These are phyloP conservation scores for Phalacrocorax brasilianus DNA, from an alignment of 2,113 vertebrate species.

Conservation along the genomic window DNA sequence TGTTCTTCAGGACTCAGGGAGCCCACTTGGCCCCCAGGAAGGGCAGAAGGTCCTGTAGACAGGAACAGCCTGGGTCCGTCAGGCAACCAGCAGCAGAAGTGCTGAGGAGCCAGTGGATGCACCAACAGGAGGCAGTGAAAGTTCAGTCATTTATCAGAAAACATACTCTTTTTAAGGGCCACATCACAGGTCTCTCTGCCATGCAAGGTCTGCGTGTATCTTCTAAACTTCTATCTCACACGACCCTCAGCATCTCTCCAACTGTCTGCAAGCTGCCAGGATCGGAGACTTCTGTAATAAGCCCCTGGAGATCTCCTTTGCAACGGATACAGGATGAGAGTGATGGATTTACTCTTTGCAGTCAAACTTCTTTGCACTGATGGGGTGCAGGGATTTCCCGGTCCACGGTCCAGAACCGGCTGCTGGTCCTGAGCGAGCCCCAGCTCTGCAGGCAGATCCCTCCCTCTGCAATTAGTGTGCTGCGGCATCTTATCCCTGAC, in stretches of 20 bases:
- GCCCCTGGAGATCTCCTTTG: not conserved
- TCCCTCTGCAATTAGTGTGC: not conserved
- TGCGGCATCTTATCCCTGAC: not conserved
- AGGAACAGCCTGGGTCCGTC: not conserved
- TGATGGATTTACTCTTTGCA: not conserved
- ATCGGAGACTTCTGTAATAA: not conserved
- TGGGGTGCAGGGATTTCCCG: not conserved
- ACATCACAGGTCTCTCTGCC: not conserved
- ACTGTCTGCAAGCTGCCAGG: not conserved
- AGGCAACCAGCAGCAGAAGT: not conserved
- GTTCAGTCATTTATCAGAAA: not conserved
- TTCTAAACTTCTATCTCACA: not conserved
- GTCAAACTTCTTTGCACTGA: not conserved
- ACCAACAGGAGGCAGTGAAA: not conserved
- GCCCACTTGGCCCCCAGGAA: not conserved
- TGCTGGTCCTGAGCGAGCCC: not conserved
- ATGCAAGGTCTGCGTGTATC: not conserved
- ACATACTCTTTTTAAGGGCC: not conserved
- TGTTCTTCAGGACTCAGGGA: not conserved
- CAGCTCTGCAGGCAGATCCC: accelerated
- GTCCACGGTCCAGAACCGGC: accelerated
- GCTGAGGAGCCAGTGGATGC: accelerated
- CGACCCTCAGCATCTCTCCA: not conserved
- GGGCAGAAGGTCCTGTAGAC: not conserved
- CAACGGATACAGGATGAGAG: not conserved